Evolutionary conservation across 2,113 vertebrate genomes (phyloP).

Genomic region (Spheniscus mendiculus): DNA sequence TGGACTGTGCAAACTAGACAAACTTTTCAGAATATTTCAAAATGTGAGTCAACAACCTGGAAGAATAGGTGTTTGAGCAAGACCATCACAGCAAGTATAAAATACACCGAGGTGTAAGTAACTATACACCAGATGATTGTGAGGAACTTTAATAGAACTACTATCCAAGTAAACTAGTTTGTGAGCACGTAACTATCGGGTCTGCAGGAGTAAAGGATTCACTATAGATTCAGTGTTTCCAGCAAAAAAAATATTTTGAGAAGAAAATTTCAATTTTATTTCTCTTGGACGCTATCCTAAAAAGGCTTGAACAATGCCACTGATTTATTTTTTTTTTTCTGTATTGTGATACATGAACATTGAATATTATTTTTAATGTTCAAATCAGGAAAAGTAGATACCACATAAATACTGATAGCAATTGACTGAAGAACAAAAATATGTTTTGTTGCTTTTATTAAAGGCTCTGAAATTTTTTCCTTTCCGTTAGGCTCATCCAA

Average conservation of each 20-base stretch:
- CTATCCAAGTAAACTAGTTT: background rate
- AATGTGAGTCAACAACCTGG: background rate
- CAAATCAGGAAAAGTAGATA: background rate
- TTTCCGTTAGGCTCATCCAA: background rate
- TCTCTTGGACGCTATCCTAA: background rate
- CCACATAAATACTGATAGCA: background rate
- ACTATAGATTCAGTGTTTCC: background rate
- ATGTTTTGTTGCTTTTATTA: background rate
- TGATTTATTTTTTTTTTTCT: background rate
- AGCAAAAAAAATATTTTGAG: background rate
- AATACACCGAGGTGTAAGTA: background rate
- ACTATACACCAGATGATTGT: background rate
- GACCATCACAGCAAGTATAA: background rate
- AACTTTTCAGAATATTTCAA: background rate
- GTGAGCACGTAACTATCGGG: background rate
- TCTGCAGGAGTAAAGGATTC: background rate
- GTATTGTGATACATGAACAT: background rate
- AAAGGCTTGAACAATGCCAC: background rate
- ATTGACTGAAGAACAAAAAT: background rate
- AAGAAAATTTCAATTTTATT: background rate
- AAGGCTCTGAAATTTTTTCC: background rate
- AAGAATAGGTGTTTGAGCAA: background rate
- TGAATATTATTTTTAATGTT: background rate
- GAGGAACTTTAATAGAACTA: background rate
- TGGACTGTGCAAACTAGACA: background rate